These are phyloP conservation scores for Loriculus beryllinus DNA, from an alignment of 2,797 vertebrate species.

Conservation along the genomic window DNA sequence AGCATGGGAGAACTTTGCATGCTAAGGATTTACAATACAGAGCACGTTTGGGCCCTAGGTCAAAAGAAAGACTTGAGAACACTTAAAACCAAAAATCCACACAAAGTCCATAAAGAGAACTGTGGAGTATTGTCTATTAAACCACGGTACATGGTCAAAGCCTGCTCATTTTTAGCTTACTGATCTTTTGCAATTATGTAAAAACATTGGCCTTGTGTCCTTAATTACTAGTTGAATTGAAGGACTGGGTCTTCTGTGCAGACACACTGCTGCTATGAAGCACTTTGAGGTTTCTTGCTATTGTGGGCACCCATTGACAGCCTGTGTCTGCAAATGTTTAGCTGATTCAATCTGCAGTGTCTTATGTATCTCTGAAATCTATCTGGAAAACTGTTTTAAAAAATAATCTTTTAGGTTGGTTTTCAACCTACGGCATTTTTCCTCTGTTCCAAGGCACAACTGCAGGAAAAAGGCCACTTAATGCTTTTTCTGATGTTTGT, in stretches of 20 bases:
- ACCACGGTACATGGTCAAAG: not conserved
- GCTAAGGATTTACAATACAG: not conserved
- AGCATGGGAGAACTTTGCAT: not conserved
- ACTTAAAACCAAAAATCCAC: not conserved
- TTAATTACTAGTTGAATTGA: not conserved
- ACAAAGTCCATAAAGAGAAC: not conserved
- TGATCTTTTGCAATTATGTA: not conserved
- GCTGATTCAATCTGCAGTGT: not conserved
- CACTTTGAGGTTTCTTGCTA: not conserved
- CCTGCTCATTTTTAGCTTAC: not conserved
- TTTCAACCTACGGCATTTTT: not conserved
- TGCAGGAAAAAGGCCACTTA: not conserved
- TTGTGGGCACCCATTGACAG: not conserved
- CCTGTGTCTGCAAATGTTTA: not conserved
- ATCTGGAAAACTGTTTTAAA: not conserved
- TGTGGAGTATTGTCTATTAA: not conserved
- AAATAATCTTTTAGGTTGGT: not conserved
- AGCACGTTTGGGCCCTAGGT: not conserved
- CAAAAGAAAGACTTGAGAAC: not conserved
- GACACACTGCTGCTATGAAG: not conserved
- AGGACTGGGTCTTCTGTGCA: not conserved
- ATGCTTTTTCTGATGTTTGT: not conserved
- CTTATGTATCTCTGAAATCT: not conserved
- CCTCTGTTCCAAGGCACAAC: not conserved
- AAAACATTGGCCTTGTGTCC: not conserved